phyloP scores from a whole-genome alignment of 2,888 invertebrate species.

The Tillus elongatus region DNA sequence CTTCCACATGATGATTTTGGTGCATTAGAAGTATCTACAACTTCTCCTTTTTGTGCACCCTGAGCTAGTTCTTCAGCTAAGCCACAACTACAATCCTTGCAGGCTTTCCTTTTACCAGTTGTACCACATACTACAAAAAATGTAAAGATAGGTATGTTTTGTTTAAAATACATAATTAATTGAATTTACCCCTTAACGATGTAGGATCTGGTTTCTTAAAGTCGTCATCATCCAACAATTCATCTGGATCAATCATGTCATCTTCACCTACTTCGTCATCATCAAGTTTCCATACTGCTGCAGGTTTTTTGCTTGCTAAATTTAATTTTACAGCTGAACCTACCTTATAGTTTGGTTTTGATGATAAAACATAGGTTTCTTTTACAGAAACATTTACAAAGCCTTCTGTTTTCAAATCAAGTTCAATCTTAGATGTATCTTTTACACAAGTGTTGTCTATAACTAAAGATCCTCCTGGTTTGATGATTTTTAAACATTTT shows the following conservation, averaged over 20 bases:
- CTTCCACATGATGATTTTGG: slow-evolving; percentile 93
- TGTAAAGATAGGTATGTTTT: neutral
- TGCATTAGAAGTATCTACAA: slow-evolving; percentile 39
- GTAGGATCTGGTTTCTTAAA: slow-evolving; percentile 76
- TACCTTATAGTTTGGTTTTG: slow-evolving; percentile 63
- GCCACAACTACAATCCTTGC: slow-evolving; percentile 96
- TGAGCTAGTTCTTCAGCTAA: slow-evolving; percentile 83
- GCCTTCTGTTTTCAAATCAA: slow-evolving; percentile 33
- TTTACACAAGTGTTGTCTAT: too few relatives aligned
- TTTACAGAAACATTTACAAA: slow-evolving; percentile 29
- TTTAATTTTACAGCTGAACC: slow-evolving; percentile 55
- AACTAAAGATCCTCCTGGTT: too few relatives aligned
- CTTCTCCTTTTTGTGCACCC: slow-evolving; percentile 47
- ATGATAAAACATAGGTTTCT: slow-evolving; percentile 29
- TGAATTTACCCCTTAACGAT: slow-evolving; percentile 62
- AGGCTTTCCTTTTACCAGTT: slow-evolving; percentile 89
- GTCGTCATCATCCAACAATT: slow-evolving; percentile 83
- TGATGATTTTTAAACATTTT: too few relatives aligned
- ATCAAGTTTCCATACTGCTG: slow-evolving; percentile 68
- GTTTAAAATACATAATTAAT: neutral
- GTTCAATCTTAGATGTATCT: slow-evolving; percentile 25
- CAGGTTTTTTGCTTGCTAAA: slow-evolving; percentile 37
- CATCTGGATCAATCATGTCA: slow-evolving; percentile 80
- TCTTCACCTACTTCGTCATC: slow-evolving; percentile 55
- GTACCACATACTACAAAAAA: slow-evolving; percentile 62